Conservation (phyloP, 37 sponge, comb jelly and placozoan species). For the Eunapius fragilis region DNA sequence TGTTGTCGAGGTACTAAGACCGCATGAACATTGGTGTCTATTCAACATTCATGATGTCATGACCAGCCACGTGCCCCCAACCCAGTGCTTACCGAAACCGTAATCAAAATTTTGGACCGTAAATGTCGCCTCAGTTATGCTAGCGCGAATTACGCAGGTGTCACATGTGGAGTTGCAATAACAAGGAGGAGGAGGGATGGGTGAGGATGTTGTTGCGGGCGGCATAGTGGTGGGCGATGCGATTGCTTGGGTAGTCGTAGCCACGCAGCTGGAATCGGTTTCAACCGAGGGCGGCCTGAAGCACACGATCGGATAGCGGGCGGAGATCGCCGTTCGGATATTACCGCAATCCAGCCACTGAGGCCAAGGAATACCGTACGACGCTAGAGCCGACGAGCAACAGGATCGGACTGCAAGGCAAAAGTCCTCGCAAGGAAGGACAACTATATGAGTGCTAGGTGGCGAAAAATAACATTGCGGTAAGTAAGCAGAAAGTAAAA, state of each 20-base stretch:
- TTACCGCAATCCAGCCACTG: neutral
- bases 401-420: neutral
- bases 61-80: neutral
- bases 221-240: neutral
- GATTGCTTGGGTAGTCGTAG: neutral
- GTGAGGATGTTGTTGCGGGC: neutral
- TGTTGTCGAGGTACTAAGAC: too few relatives aligned
- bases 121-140: neutral
- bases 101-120: neutral
- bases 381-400: neutral
- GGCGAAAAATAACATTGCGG: neutral
- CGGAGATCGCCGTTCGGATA: neutral
- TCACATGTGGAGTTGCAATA: neutral
- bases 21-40: too few relatives aligned
- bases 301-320: neutral
- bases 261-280: neutral
- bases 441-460: neutral
- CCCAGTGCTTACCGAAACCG: neutral
- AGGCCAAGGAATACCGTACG: neutral
- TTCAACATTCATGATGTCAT: too few relatives aligned
- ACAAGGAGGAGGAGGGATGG: neutral
- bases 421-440: neutral
- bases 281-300: neutral
- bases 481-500: neutral
- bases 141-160: neutral